phyloP scores from a whole-genome alignment of 2,888 invertebrate species.

The Seladonia tumulorum region DNA sequence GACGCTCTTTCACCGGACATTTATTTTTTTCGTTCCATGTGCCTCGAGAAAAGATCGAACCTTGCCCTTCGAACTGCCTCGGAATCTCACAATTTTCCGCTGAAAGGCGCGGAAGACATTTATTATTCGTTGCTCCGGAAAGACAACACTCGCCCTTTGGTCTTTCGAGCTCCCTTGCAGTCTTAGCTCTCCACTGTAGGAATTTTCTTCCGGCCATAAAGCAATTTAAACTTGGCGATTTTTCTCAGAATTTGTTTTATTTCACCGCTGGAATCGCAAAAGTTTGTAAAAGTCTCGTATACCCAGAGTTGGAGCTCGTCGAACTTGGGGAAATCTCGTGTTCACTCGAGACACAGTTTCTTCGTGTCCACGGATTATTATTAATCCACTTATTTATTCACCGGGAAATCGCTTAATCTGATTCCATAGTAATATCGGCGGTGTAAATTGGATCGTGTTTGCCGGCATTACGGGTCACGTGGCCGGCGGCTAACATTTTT shows the following conservation, averaged over 20 bases:
- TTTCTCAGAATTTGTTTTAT: neutral
- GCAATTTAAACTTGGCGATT: neutral
- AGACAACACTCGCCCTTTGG: neutral
- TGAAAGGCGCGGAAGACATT: neutral
- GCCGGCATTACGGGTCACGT: neutral
- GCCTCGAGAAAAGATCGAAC: neutral
- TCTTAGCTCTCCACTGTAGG: neutral
- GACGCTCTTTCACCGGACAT: conserved; percentile 3
- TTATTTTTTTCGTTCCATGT: conserved; percentile 28
- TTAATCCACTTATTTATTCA: conserved; percentile 8
- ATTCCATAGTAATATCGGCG: neutral
- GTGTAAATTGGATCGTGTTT: neutral
- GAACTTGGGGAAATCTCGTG: neutral
- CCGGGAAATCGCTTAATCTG: neutral
- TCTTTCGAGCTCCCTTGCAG: neutral
- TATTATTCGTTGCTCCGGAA: too few species aligned
- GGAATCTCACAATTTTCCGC: neutral
- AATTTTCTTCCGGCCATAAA: too few species aligned
- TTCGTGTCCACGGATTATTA: neutral
- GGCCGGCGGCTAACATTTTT: neutral
- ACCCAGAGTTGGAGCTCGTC: neutral
- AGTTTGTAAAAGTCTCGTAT: neutral
- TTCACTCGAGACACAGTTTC: neutral
- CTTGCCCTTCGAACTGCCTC: neutral
- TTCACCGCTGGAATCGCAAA: neutral